These are phyloP conservation scores for crab-eating macaque (Macaca fascicularis) DNA, from an alignment of 2,113 vertebrate species.

Conservation along the genomic window T2T-MFA8v1.1 NC_088380.1:17246001-17246500, in stretches of 20 bases:
- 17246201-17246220: neutral
- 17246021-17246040: too few relatives aligned
- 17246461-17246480: neutral
- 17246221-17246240: neutral
- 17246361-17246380: neutral
- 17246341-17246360: neutral
- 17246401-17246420: neutral
- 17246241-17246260: rapidly evolving
- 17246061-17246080: too few relatives aligned
- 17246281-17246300: neutral
- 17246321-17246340: neutral
- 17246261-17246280: neutral
- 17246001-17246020: too few relatives aligned
- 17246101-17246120: neutral
- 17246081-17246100: rapidly evolving
- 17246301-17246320: neutral
- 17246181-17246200: neutral
- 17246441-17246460: neutral
- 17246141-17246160: neutral
- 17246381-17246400: neutral
- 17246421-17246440: neutral
- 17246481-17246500: neutral
- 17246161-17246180: neutral
- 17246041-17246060: too few relatives aligned
- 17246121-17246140: neutral